Base-by-base conservation (phyloP, 2,888 invertebrate genomes). In the Drosophila atripex region DNA sequence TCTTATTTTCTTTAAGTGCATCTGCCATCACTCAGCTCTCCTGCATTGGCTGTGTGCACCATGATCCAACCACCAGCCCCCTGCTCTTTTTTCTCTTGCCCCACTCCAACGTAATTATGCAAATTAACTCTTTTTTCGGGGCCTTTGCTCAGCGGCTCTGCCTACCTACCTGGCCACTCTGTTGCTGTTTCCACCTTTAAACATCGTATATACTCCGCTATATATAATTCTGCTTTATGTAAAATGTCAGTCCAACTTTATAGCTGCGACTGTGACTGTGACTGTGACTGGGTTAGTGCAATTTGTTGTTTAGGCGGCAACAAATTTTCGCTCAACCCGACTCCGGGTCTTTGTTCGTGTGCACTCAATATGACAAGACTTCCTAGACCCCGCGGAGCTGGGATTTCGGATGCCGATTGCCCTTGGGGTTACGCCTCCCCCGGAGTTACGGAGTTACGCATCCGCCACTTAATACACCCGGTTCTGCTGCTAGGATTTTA, bases 101-200 rank as follows among this genome's bases (percentile, higher is more conserved):
- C 53, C 47, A 55, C 59, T 52, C 65, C 61, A 71, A 77, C 68
- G 83, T 80, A 84, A 84, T 84, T 84, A 84, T 84, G 88, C 72
- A 84, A 84, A 84, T 84, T 84, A 86, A 88, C 80, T 88, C 78
- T 86, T 88, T 63, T 68, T 86, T 77, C 69, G 82, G 88, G 84
- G 86, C 88, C 88, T 80, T 73, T 80, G 76, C 87, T 85, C 87
- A 85, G 73, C 88, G 86, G 76, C 71, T 51, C 57, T 55, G 41
- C 18, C 56, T 53, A 47, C 47, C 50, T 53, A 49, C 41, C 70
- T 35, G 30, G 54, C 30, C 11, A 47, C 50, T 41, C 14, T 30
- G 25, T 56, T 38, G 35, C 23, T 23, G 30, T 56, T 38, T 41
- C 23, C 71, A 57, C 39, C 59, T 50, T 39, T 32, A 23, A 68